Evolutionary conservation across 1,140 invertebrate genomes (phyloP).

Genomic region (Rhynchophorus ferrugineus): DNA sequence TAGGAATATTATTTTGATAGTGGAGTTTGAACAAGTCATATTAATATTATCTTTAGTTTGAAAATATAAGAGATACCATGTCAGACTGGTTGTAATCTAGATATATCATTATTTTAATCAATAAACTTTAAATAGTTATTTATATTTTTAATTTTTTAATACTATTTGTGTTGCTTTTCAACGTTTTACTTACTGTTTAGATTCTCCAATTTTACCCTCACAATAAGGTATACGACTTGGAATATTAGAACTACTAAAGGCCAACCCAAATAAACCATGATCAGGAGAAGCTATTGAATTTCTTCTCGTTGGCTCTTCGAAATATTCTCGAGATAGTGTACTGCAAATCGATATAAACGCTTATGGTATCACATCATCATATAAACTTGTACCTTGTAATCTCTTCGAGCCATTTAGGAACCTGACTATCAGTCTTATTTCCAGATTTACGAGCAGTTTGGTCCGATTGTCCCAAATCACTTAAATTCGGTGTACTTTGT

Average conservation of each 20-base stretch:
- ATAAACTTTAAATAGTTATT: no score
- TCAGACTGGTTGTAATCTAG: no score
- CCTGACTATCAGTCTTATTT: neutral
- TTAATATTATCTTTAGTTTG: no score
- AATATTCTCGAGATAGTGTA: constrained; percentile 15
- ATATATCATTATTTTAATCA: no score
- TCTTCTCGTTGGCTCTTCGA: constrained; percentile 4
- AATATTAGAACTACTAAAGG: constrained; percentile 15
- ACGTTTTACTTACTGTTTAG: constrained; percentile 12
- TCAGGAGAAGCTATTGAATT: neutral
- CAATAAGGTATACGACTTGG: constrained; percentile 14
- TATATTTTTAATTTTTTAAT: no score
- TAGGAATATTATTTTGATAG: no score
- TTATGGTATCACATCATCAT: no score
- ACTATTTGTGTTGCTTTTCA: no score
- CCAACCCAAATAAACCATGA: constrained; percentile 6
- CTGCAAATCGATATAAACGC: no score
- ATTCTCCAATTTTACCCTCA: constrained; percentile 18
- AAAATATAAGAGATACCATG: no score
- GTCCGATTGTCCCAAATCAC: neutral
- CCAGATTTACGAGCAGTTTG: no score
- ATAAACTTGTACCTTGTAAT: constrained; percentile 17
- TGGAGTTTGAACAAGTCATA: no score
- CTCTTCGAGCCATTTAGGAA: constrained; percentile 19
- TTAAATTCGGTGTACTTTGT: neutral